Evolutionary conservation across 2,797 vertebrate genomes (phyloP).

Genomic region (Manis javanica): DNA sequence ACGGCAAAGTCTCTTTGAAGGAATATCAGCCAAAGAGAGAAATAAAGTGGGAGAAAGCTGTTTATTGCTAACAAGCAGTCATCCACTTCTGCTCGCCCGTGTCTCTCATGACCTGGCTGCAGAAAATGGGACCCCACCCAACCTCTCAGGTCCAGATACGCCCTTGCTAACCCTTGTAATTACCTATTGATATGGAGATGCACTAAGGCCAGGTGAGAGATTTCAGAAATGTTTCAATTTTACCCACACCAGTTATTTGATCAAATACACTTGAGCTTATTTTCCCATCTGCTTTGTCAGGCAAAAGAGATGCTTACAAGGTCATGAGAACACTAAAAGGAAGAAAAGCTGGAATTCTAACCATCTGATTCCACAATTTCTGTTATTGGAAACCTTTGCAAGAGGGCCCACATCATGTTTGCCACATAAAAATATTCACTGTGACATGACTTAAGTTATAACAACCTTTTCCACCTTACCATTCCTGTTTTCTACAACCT

Average conservation of each 20-base stretch:
- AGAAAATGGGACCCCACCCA: no score
- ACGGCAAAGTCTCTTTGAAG: no score
- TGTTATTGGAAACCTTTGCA: background rate
- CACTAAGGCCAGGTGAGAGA: no score
- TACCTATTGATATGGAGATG: no score
- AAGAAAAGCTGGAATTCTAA: background rate
- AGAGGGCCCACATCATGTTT: background rate
- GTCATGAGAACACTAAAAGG: background rate
- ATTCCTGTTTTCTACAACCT: background rate
- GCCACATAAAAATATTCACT: background rate
- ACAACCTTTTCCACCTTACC: background rate
- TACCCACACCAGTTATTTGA: background rate
- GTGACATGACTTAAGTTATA: background rate
- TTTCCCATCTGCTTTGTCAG: background rate
- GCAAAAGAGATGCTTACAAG: background rate
- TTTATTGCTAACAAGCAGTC: no score
- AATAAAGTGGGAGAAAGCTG: no score
- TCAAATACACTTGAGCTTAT: background rate
- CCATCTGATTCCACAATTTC: background rate
- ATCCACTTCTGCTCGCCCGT: no score
- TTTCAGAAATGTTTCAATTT: no score
- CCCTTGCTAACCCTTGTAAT: no score
- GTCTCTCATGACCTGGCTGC: no score
- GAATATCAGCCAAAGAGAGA: no score
- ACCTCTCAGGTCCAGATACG: no score